Evolutionary conservation across 2,888 invertebrate genomes (phyloP).

Genomic region (Euphydryas editha): DNA sequence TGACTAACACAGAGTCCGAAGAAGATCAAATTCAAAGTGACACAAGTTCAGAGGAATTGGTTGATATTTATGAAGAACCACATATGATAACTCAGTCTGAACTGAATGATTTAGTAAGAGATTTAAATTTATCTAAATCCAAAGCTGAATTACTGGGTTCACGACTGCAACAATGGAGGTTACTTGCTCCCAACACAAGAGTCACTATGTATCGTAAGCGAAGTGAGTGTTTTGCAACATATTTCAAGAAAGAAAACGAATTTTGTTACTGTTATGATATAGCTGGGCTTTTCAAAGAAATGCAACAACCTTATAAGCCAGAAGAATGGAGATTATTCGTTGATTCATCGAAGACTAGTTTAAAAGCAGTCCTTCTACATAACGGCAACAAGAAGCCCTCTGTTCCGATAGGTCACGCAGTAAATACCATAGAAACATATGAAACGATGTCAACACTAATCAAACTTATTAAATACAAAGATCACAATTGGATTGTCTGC

Average conservation of each 20-base stretch:
- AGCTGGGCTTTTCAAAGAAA: too few relatives aligned
- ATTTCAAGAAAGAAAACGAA: neutral
- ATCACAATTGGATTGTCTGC: constrained; percentile 4
- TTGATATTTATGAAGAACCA: neutral
- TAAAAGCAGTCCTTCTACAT: too few relatives aligned
- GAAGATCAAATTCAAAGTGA: neutral
- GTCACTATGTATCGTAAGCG: neutral
- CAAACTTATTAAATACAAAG: constrained; percentile 3
- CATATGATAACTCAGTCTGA: neutral
- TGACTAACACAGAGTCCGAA: neutral
- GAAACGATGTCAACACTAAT: constrained; percentile 5
- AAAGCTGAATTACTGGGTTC: constrained; percentile 5
- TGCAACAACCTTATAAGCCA: too few relatives aligned
- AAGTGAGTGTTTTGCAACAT: neutral
- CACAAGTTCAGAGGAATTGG: neutral
- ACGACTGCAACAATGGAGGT: neutral
- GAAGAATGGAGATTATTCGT: too few relatives aligned
- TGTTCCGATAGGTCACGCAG: neutral
- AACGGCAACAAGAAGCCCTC: too few relatives aligned
- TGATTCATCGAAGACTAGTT: too few relatives aligned
- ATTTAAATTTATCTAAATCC: constrained; percentile 3
- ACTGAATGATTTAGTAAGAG: constrained; percentile 1
- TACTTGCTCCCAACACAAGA: neutral
- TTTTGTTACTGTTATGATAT: neutral
- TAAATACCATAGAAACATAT: constrained; percentile 7